These are phyloP conservation scores for Gymnodraco acuticeps DNA, from an alignment of 2,797 vertebrate genomes.

Conservation along the genomic window DNA sequence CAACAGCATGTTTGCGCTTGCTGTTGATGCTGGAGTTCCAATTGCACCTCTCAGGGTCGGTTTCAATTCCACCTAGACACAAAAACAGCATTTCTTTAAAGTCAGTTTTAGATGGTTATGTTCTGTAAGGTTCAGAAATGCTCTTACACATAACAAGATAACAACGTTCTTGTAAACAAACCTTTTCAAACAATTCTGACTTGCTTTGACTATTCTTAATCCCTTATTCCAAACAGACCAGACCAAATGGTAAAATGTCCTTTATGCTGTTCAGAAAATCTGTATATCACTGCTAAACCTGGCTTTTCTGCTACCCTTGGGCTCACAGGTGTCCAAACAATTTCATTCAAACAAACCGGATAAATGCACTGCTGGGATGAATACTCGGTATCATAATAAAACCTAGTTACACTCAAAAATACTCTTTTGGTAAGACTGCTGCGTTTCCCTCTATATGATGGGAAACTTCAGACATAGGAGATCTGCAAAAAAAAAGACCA, in stretches of 20 bases:
- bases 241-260: background rate
- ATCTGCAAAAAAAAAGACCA: background rate
- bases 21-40: constrained; percentile 84
- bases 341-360: constrained; percentile 36
- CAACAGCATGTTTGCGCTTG: constrained; percentile 84
- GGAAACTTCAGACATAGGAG: background rate
- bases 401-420: constrained; percentile 24
- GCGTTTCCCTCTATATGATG: constrained; percentile 3
- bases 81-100: background rate
- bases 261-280: constrained; percentile 22
- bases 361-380: constrained; percentile 10
- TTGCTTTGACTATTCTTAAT: background rate
- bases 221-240: background rate
- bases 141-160: background rate
- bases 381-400: constrained; percentile 27
- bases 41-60: constrained; percentile 90
- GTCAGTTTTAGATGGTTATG: background rate
- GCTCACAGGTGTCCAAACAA: constrained; percentile 22
- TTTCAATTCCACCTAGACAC: constrained; percentile 90
- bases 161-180: background rate
- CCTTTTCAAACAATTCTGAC: background rate
- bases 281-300: constrained; percentile 17
- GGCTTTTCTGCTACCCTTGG: constrained; percentile 21
- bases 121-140: background rate
- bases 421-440: constrained; percentile 2